Evolutionary conservation across 53 echinoderm and acorn worm species (phyloP), one percentile per base, ranked within the genome.

Genomic region (Apostichopus leukothele): DNA sequence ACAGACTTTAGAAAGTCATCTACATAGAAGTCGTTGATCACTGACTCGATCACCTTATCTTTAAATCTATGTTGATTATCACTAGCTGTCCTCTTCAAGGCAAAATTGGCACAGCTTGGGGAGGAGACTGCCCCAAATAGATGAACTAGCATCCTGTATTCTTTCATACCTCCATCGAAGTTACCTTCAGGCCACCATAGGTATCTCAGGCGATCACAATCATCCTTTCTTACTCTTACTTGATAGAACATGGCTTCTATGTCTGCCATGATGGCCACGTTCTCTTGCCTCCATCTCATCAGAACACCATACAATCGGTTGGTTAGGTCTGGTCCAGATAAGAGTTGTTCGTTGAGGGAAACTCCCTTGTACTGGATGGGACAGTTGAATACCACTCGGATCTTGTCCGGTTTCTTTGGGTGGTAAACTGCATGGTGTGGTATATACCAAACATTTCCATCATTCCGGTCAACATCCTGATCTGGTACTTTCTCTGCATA

Each of bases 181-280:
- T 76, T 27, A 50, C 76, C 51, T 67, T 16, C 67, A 12, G 91
- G 94, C 92, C 94, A 94, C 92, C 94, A 94, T 52, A 92, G 57
- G 89, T 83, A 92, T 61, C 94, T 76, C 18, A 93, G 60, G 21
- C 75, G 66, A 78, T 94, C 90, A 54, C 86, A 74, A 52, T 90
- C 90, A 74, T 68, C 75, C 60, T 90, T 89, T 13, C 76, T 51
- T 26, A 92, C 92, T 26, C 67, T 66, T 13, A 92, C 94, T 75
- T 94, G 94, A 86, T 90, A 88, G 39, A 92, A 90, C 83, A 90
- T 95, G 10, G 89, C 88, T n/a, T 95, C 91, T 7, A 95, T 91
- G 39, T 93, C 95, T n/a, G 95, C 93, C 89, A 95, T 91, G 7
- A 93, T 66, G 1, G 93, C 95, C 61, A 95, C 88, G 1, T 75